A percentile compares a stretch with the other conserved stretches of the same genome.
Evolutionary conservation across 2,888 invertebrate genomes (phyloP).

Genomic region (Nephrotoma guestfalica): DNA sequence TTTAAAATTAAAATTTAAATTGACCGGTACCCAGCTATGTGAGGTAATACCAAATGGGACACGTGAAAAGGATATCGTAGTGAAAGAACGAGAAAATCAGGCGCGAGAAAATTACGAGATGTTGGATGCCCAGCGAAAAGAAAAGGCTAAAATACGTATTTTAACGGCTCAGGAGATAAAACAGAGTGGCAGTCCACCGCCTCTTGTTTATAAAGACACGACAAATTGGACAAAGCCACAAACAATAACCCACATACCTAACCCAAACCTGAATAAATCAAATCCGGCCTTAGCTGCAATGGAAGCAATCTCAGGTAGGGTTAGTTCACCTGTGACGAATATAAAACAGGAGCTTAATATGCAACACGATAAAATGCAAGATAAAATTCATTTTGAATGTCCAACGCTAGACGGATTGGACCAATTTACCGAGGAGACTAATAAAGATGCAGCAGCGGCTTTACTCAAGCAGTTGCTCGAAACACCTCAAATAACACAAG

Average conservation of each 20-base stretch:
- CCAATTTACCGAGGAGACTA: conserved; percentile 15
- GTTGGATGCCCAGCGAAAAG: neutral
- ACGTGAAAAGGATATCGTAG: neutral
- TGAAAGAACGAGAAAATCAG: neutral
- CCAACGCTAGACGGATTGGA: conserved; percentile 18
- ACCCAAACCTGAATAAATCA: neutral
- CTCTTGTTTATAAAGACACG: neutral
- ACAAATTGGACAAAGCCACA: conserved; percentile 11
- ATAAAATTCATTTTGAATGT: conserved; percentile 18
- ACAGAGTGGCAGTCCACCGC: neutral
- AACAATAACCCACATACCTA: neutral
- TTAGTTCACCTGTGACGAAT: conserved; percentile 11
- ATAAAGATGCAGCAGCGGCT: conserved; percentile 15
- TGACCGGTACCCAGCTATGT: conserved; percentile 15
- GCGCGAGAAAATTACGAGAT: neutral
- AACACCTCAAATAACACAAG: conserved; percentile 24
- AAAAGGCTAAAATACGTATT: neutral
- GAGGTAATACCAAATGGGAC: conserved; percentile 14
- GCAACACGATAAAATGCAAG: conserved; percentile 5
- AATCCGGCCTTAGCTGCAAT: neutral
- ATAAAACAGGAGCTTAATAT: neutral
- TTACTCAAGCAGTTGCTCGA: conserved; percentile 16
- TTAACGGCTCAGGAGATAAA: neutral
- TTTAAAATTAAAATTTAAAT: conserved; percentile 17
- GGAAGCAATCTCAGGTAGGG: conserved; percentile 1